A percentile compares a stretch with the other conserved stretches of the same genome.
These are phyloP conservation scores for Spilosoma lubricipeda DNA, from an alignment of 2,888 invertebrate species.

Conservation along the genomic window DNA sequence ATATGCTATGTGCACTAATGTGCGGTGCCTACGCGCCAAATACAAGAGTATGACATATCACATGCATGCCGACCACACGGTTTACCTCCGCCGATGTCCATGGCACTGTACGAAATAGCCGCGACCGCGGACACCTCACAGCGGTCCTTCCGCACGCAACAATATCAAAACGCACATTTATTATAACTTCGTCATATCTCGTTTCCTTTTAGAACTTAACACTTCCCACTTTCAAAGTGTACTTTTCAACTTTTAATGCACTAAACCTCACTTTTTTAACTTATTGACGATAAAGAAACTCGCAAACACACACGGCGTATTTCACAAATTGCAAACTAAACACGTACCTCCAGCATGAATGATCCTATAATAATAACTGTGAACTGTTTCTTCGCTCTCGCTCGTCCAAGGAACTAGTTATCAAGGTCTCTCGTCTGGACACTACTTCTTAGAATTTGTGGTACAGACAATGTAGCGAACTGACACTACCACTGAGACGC, in stretches of 20 bases:
- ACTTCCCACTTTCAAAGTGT: constrained; percentile 68
- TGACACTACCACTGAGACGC: constrained; percentile 57
- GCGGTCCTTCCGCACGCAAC: constrained; percentile 74
- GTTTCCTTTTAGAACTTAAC: constrained; percentile 60
- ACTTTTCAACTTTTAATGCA: constrained; percentile 70
- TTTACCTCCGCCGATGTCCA: constrained; percentile 84
- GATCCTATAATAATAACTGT: constrained; percentile 84
- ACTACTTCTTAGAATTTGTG: constrained; percentile 78
- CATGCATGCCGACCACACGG: constrained; percentile 76
- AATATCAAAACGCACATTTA: constrained; percentile 76
- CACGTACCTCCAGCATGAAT: constrained; percentile 86
- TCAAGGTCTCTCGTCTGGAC: constrained; percentile 85
- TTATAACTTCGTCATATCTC: constrained; percentile 75
- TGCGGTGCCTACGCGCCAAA: constrained; percentile 66
- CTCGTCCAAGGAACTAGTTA: constrained; percentile 85
- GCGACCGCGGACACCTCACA: constrained; percentile 72
- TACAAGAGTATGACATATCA: constrained; percentile 60
- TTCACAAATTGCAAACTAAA: constrained; percentile 80
- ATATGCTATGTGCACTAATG: constrained; percentile 72
- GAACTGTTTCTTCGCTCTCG: constrained; percentile 74
- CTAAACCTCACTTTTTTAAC: constrained; percentile 72
- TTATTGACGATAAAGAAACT: constrained; percentile 54
- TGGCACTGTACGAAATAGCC: constrained; percentile 72
- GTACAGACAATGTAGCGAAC: constrained; percentile 73
- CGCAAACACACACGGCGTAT: constrained; percentile 70